A percentile compares a stretch with the other conserved stretches of the same genome.
Evolutionary conservation across 2,888 invertebrate genomes (phyloP).

Genomic region (Oligia fasciuncula): DNA sequence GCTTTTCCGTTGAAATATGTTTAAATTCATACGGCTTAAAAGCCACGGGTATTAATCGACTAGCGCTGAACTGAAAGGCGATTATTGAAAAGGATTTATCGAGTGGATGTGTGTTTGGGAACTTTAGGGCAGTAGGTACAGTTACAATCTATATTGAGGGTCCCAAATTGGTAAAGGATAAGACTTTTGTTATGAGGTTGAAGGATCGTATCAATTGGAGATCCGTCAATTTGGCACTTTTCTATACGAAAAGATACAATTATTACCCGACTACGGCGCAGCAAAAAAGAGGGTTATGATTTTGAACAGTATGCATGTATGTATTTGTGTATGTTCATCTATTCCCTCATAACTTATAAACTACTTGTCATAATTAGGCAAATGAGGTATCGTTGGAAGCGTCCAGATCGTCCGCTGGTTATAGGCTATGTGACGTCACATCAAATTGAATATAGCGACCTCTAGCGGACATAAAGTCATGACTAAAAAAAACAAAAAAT

Average conservation of each 20-base stretch:
- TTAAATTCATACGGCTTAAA: constrained; percentile 32
- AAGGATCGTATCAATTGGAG: constrained; percentile 2
- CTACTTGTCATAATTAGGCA: too few relatives aligned
- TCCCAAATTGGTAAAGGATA: not conserved
- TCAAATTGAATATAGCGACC: too few relatives aligned
- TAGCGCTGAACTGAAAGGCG: constrained; percentile 26
- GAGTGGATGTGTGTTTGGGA: not conserved
- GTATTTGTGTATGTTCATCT: too few relatives aligned
- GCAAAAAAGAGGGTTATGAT: too few relatives aligned
- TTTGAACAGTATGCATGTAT: too few relatives aligned
- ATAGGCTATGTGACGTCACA: too few relatives aligned
- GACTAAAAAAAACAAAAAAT: too few relatives aligned
- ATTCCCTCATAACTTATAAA: too few relatives aligned
- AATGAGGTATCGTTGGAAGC: too few relatives aligned
- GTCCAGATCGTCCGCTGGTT: too few relatives aligned
- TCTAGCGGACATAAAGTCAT: too few relatives aligned
- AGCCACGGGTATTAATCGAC: constrained; percentile 19
- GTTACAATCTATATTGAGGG: constrained; percentile 6
- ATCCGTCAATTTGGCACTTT: not conserved
- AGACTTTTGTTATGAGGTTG: constrained; percentile 11
- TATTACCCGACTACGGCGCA: not conserved
- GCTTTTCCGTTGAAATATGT: constrained; percentile 30
- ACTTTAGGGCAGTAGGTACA: not conserved
- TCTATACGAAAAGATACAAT: not conserved
- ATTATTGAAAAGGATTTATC: constrained; percentile 42